These are phyloP conservation scores for Hydrochoerus hydrochaeris DNA, from an alignment of 2,113 vertebrate genomes.

Conservation along the genomic window DNA sequence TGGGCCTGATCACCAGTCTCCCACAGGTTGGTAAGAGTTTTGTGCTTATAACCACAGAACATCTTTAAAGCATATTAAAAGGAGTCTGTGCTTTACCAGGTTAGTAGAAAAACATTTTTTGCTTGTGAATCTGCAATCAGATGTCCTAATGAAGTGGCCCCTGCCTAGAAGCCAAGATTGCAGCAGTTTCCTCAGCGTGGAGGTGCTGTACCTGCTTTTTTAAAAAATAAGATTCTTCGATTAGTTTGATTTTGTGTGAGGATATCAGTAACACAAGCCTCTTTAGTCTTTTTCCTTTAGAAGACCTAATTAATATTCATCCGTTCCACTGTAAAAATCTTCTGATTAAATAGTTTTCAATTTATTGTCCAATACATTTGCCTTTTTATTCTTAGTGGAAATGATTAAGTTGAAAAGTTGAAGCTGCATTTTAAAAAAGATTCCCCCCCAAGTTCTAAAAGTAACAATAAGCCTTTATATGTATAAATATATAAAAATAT, in stretches of 20 bases:
- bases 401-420: neutral
- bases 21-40: slow-evolving; percentile 73
- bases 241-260: slow-evolving; percentile 43
- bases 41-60: slow-evolving; percentile 45
- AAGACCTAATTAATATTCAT: neutral
- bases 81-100: neutral
- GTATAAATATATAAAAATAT: neutral
- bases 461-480: neutral
- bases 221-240: neutral
- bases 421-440: neutral
- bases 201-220: neutral
- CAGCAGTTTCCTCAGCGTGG: neutral
- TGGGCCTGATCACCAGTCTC: slow-evolving; percentile 60
- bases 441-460: neutral
- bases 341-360: slow-evolving; percentile 14
- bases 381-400: neutral
- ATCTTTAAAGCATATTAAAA: slow-evolving; percentile 24
- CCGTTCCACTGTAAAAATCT: neutral
- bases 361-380: neutral
- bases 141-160: neutral
- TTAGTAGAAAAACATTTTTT: slow-evolving; percentile 60
- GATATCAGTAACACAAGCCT: neutral
- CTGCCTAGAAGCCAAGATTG: neutral
- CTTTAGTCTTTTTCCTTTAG: neutral
- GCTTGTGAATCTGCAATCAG: neutral